Evolutionary conservation across 2,888 invertebrate genomes (phyloP).

Genomic region (Drosophila histrio): DNA sequence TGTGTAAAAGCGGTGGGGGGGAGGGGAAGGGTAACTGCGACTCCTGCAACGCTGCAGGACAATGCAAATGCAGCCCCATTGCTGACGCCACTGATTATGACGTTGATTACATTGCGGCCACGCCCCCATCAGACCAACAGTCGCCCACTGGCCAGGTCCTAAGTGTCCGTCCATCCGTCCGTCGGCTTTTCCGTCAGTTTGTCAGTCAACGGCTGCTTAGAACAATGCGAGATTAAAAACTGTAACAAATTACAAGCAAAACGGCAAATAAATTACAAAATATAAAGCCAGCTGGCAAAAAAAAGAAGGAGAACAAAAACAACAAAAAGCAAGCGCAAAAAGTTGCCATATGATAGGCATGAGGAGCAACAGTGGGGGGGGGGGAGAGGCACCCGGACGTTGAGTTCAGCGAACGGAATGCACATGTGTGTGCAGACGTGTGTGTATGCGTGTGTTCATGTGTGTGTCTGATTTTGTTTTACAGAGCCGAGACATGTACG

Average conservation of each 20-base stretch:
- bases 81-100: conserved; percentile 68
- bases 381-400: background rate
- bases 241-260: conserved; percentile 77
- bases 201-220: conserved; percentile 67
- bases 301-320: conserved; percentile 7
- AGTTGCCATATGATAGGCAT: conserved; percentile 4
- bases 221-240: conserved; percentile 76
- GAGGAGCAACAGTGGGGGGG: background rate
- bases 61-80: conserved; percentile 49
- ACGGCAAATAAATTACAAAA: conserved; percentile 77
- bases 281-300: conserved; percentile 27
- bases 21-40: background rate
- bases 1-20: background rate
- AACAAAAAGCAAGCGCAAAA: conserved; percentile 42
- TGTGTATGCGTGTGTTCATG: background rate
- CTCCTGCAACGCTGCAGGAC: conserved; percentile 50
- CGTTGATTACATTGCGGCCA: conserved; percentile 72
- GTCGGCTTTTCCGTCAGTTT: conserved; percentile 48
- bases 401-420: conserved; percentile 40
- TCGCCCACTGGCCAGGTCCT: conserved; percentile 18
- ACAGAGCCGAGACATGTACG: too few relatives aligned
- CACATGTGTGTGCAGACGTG: background rate
- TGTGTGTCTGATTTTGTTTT: conserved; percentile 3
- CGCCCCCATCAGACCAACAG: conserved; percentile 2
- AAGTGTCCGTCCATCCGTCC: conserved; percentile 12